Conservation (phyloP, 2,888 invertebrate genomes). For the Adineta ricciae region DNA sequence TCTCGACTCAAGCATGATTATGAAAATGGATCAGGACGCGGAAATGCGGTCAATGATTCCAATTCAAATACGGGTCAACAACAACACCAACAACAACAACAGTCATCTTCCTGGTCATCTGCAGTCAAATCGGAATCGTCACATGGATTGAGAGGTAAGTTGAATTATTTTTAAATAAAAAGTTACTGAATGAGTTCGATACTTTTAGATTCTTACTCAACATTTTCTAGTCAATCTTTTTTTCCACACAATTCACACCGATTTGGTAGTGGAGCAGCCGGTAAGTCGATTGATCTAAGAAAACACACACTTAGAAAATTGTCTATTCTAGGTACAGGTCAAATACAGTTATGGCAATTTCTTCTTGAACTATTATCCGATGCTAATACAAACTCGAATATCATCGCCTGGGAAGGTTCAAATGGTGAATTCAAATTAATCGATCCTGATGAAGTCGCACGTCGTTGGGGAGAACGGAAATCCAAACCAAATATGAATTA, state of each 20-base stretch:
- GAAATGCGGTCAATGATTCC: background rate
- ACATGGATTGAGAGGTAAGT: constrained; percentile 11
- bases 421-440: constrained; percentile 90
- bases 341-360: constrained; percentile 98
- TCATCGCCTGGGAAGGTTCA: constrained; percentile 89
- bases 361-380: constrained; percentile 84
- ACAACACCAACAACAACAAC: background rate
- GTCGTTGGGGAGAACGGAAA: constrained; percentile 87
- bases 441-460: constrained; percentile 86
- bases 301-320: no score
- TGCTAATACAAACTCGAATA: constrained; percentile 66
- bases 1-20: background rate
- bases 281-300: background rate
- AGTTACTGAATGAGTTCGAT: no score
- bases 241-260: background rate
- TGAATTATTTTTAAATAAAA: background rate
- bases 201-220: constrained; percentile 1
- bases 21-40: background rate
- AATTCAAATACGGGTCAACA: background rate
- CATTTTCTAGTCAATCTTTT: background rate
- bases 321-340: constrained; percentile 57
- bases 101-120: background rate
- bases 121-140: background rate
- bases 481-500: constrained; percentile 97
- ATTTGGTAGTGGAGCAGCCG: background rate